Evolutionary conservation across 1,140 invertebrate genomes (phyloP), one percentile per base, ranked within the genome.

Genomic region (Drosophila truncata): DNA sequence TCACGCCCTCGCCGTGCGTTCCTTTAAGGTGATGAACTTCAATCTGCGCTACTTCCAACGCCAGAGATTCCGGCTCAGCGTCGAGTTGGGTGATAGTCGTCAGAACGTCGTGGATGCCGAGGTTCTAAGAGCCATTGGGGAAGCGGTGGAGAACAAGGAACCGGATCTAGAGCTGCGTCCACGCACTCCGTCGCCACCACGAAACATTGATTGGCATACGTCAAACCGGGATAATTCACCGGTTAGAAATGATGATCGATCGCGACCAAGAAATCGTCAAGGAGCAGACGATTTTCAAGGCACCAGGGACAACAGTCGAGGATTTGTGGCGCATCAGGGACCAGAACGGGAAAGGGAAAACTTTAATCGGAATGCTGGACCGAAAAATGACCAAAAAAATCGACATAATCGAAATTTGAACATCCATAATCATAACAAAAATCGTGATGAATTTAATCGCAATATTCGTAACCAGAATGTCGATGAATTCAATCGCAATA

Each of bases 191-290:
- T 59, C 80, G 25, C 77, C 84, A 11, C 77, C 84, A 11, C 50
- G 64, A 16, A 67, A 88, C 50, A 84, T 84, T 3, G 64, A 88
- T 54, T 88, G 84, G 84, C 71, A 75, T 59, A 31, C 6, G 20
- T 25, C n/a, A 52, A 52, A 25, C 13, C 41, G 35, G 5, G 27
- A 58, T 27, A 29, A 25, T 20, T 64, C 35, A 10, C 35, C 46
- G 3, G 20, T 3, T 13, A 10, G n/a, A 5, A 57, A 41, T n/a
- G 31, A 75, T 3, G 29, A 71, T 13, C 59, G 33, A 46, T 75
- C 60, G 16, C 49, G 39, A 3, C 27, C 33, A 20, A 41, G 41
- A 9, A 41, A 64, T 29, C 71, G 59, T 11, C 25, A 35, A 13
- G 47, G 11, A 8, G 25, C 25, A 5, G 35, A 25, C 2, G 25